Evolutionary conservation across 2,113 vertebrate species (phyloP), one percentile per base, ranked within the genome.

Genomic region (Lophura nycthemera): DNA sequence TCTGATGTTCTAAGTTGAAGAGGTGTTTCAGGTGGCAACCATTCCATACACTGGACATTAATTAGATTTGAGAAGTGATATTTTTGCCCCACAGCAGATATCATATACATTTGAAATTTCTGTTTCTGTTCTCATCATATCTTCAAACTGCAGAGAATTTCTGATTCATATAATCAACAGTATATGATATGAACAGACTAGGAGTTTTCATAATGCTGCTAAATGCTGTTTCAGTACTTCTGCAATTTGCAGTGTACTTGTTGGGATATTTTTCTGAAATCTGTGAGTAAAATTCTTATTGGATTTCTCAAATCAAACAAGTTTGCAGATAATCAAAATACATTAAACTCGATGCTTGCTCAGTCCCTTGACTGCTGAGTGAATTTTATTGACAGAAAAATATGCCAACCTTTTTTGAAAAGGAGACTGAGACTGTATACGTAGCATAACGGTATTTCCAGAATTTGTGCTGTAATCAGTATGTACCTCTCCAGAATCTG

Each of bases 201-300:
- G 13, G 8, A 81, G 14, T 10, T 63, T 54, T 22, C 59, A 20
- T 27, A 56, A 10, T 29, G 48, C 6, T 63, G 4, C 20, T 86
- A 70, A 54, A 59, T n/a, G 3, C 5, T 86, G 8, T 78, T 34
- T 88, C 10, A 61, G 72, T 25, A 7, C 48, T 83, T 30, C 34
- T 0, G 5, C 2, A 54, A 63, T 88, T 88, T 70, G 1, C 4
- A 75, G 30, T 3, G 32, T 7, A 52, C 2, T 27, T 20, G 2
- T 19, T 85, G 27, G 17, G 50, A 64, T 50, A 73, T 83, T 56
- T 25, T 56, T 69, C 34, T 61, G 38, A 57, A 57, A 57, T 7
- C 3, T 77, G 72, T n/a, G 66, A 43, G 29, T 27, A 74, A 83
- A 94, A 84, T 45, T 84, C 27, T 40, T 73, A 65, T 57, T 36